Conservation (phyloP, 2,888 invertebrate species). For the Baccha elongata region DNA sequence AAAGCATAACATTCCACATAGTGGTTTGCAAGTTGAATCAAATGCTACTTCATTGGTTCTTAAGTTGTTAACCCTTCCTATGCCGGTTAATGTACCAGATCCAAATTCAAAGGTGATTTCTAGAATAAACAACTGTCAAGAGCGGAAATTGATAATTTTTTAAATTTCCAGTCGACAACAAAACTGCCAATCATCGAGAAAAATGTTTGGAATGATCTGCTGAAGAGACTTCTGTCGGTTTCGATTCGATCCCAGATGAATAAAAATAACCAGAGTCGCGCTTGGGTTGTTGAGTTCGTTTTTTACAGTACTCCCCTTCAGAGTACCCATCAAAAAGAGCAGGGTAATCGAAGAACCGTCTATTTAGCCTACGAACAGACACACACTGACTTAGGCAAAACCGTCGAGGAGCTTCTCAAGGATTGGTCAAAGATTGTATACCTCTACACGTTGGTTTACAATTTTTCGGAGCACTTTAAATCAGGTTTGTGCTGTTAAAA, state of each 20-base stretch:
- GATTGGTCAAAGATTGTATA: slow-evolving; percentile 97
- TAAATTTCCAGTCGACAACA: slow-evolving; percentile 31
- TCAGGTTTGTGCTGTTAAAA: slow-evolving; percentile 83
- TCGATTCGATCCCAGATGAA: slow-evolving; percentile 91
- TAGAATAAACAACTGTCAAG: not conserved
- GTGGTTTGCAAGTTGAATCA: slow-evolving; percentile 95
- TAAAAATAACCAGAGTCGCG: slow-evolving; percentile 87
- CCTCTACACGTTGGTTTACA: slow-evolving; percentile 92
- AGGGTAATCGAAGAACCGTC: slow-evolving; percentile 93
- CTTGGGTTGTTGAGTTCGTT: slow-evolving; percentile 96
- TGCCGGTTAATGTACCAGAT: slow-evolving; percentile 75
- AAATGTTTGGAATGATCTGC: slow-evolving; percentile 87
- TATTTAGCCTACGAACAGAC: slow-evolving; percentile 95
- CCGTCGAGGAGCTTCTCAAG: slow-evolving; percentile 92
- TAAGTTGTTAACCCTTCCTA: slow-evolving; percentile 90
- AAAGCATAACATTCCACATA: slow-evolving; percentile 92
- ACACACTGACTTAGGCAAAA: slow-evolving; percentile 90
- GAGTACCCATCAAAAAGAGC: slow-evolving; percentile 92
- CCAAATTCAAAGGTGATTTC: slow-evolving; percentile 64
- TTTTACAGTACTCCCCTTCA: slow-evolving; percentile 91
- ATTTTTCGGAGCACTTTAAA: slow-evolving; percentile 90
- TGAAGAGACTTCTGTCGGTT: slow-evolving; percentile 91
- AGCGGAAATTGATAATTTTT: not conserved
- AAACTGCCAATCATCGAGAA: slow-evolving; percentile 79
- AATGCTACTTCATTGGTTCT: slow-evolving; percentile 93